Base-by-base conservation (phyloP, 1,140 invertebrate species). In the Zaprionus ghesquierei region DNA sequence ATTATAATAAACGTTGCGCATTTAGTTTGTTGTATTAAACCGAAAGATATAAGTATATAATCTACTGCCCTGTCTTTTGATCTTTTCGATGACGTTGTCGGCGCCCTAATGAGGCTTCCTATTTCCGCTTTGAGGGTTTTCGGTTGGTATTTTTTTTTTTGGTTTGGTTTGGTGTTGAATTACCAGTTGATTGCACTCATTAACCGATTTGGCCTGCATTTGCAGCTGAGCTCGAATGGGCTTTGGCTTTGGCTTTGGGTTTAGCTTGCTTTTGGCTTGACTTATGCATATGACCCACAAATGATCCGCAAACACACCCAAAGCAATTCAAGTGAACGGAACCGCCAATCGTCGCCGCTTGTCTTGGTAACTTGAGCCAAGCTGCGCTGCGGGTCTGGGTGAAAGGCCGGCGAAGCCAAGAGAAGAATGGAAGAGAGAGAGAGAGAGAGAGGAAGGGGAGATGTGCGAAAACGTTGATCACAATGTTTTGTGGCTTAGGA, bases 281-380 rank as follows among this genome's bases (percentile, higher is more conserved):
- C 18, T 81, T 76, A 61, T 81, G 73, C 66, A 66, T 70, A 73
- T 89, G 82, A 87, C 82, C 82, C 79, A 86, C 69, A 87, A 86
- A 68, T 79, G 84, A 81, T 80, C 82, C 61, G 65, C 62, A 77
- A 69, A 61, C 75, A 77, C 55, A 69, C 65, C 65, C 56, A 15
- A 50, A 23, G 27, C 23, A 31, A 35, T 38, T 33, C 27, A 70
- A 77, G 74, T 80, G 81, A 85, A 80, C 63, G 81, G 73, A 41
- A 35, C 23, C 23, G 38, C 5, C 49, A 60, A 58, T 65, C 58
- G 70, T 46, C 46, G 68, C 68, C 31, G 31, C 56, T 62, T 69
- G 70, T 38, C 15, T 60, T 69, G 29, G 79, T 78, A 82, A 81
- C 65, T 61, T 27, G 70, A 82, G 79, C 75, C 73, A 18, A 80